Percentiles rank a stretch among this genome's conserved stretches.
Evolutionary conservation across 2,888 invertebrate genomes (phyloP).

Genomic region (Sarcophaga rosellei): DNA sequence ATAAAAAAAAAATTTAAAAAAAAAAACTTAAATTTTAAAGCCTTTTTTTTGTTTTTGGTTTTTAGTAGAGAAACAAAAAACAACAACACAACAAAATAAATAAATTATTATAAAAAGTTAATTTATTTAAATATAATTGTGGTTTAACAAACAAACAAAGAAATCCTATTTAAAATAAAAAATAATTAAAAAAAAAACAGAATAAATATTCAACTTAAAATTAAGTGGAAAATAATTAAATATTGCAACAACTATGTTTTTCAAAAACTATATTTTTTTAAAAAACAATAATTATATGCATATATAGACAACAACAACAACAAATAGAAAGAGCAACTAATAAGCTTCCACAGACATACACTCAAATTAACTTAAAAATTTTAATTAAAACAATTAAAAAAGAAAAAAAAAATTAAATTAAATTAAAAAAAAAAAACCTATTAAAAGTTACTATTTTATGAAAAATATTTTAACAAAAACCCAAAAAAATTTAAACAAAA

Average conservation of each 20-base stretch:
- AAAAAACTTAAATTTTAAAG: background rate
- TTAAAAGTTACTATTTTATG: slow-evolving; percentile 69
- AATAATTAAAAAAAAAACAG: background rate
- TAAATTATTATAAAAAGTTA: slow-evolving; percentile 20
- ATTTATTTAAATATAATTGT: slow-evolving; percentile 43
- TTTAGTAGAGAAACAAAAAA: background rate
- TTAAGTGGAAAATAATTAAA: slow-evolving; percentile 13
- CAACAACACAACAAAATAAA: background rate
- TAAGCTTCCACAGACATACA: slow-evolving; percentile 69
- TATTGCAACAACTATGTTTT: slow-evolving; percentile 19
- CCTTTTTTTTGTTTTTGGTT: background rate
- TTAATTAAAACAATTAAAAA: slow-evolving; percentile 56
- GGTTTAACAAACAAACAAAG: slow-evolving; percentile 35
- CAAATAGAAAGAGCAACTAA: slow-evolving; percentile 63
- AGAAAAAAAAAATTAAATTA: slow-evolving; percentile 26
- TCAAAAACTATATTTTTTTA: slow-evolving; percentile 10
- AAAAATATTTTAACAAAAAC: slow-evolving; percentile 37
- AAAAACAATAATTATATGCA: slow-evolving; percentile 26
- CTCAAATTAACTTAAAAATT: slow-evolving; percentile 60
- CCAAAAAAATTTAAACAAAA: background rate
- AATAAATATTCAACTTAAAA: background rate
- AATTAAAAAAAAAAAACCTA: slow-evolving; percentile 43
- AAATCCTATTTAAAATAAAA: slow-evolving; percentile 43
- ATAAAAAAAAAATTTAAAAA: background rate
- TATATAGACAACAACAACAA: slow-evolving; percentile 54